Percentiles rank a stretch among this genome's conserved stretches.
Evolutionary conservation across 2,113 vertebrate species (phyloP).

Genomic region (Chaetops frenatus): DNA sequence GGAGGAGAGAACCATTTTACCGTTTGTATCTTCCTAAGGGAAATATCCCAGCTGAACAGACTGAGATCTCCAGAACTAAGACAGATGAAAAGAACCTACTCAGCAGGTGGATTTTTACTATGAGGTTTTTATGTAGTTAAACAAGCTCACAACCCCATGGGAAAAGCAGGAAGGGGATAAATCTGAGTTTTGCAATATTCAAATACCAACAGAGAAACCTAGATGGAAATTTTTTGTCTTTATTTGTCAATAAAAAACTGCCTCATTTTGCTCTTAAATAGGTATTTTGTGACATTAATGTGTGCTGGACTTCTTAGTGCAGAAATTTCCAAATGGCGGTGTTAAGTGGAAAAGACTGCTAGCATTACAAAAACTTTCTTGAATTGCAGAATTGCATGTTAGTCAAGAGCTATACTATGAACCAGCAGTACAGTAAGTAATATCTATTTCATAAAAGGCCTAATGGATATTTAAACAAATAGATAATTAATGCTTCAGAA

Average conservation of each 20-base stretch:
- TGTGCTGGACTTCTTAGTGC: background rate
- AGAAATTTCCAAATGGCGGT: background rate
- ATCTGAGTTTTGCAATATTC: background rate
- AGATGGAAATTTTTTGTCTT: background rate
- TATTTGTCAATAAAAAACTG: background rate
- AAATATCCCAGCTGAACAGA: background rate
- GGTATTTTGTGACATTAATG: background rate
- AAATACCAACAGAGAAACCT: background rate
- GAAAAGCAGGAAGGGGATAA: background rate
- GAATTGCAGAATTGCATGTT: background rate
- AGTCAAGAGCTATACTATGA: background rate
- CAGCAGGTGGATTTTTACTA: background rate
- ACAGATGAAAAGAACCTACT: background rate
- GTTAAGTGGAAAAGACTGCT: constrained; percentile 37
- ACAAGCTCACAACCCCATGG: background rate
- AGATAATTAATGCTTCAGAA: constrained; percentile 23
- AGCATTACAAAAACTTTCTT: constrained; percentile 17
- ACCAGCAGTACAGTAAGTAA: constrained; percentile 1
- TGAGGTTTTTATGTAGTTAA: background rate
- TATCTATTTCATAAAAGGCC: background rate
- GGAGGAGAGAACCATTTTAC: background rate
- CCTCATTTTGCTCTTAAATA: background rate
- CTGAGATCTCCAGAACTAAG: background rate
- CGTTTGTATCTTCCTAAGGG: background rate
- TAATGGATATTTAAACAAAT: constrained; percentile 28